A percentile compares a stretch with the other conserved stretches of the same genome.
phyloP scores from a whole-genome alignment of 1,140 invertebrate genomes.

The Belonocnema kinseyi region DNA sequence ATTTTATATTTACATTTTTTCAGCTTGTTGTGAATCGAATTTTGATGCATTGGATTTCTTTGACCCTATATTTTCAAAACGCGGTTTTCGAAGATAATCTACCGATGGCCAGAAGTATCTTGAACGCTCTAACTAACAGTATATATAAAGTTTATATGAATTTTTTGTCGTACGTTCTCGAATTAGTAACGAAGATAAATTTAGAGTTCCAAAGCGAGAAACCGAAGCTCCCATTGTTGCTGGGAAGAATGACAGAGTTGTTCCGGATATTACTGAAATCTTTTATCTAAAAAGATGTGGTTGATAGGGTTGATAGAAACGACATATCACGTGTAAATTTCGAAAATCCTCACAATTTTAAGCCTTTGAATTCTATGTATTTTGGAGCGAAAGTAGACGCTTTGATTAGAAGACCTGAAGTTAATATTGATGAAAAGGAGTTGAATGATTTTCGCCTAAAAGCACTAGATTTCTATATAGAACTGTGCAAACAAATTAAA shows the following conservation, averaged over 20 bases:
- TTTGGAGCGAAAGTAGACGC: conserved; percentile 28
- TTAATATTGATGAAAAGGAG: conserved; percentile 6
- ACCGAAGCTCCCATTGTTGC: conserved; percentile 22
- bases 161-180: neutral
- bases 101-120: too few species aligned
- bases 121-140: too few species aligned
- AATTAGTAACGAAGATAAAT: conserved; percentile 26
- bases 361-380: conserved; percentile 12
- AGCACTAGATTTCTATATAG: conserved; percentile 24
- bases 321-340: neutral
- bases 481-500: conserved; percentile 31
- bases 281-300: conserved; percentile 26
- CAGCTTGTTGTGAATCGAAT: too few species aligned
- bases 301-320: neutral
- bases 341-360: neutral
- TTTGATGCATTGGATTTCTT: too few species aligned
- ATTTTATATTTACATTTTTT: too few species aligned
- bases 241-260: conserved; percentile 27
- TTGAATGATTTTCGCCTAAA: conserved; percentile 20
- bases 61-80: too few species aligned
- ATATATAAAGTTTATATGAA: too few species aligned
- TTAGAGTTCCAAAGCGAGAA: conserved; percentile 25
- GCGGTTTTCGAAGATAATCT: too few species aligned
- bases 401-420: neutral
- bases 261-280: conserved; percentile 29